Evolutionary conservation across 2,113 vertebrate species (phyloP), one percentile per base, ranked within the genome.

Genomic region (Calidris pygmaea): DNA sequence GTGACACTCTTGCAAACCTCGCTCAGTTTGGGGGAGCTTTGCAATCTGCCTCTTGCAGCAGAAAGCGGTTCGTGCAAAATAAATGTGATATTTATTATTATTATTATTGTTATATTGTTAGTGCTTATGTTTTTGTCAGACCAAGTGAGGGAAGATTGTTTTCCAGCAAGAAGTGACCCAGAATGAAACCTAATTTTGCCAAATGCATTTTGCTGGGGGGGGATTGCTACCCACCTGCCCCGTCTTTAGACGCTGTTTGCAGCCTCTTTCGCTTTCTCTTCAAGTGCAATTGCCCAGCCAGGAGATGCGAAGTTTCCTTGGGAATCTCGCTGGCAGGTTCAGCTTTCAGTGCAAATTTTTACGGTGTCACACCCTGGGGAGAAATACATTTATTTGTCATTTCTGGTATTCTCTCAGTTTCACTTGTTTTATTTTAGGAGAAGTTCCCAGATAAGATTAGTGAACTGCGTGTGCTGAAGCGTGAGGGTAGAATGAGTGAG

Each of bases 401-500:
- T 96, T 89, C 53, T 79, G n/a, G 32, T 90, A 19, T 62, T 84
- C 37, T 81, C 48, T 45, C 4, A 3, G 32, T 60, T 96, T 63
- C 0, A 1, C 29, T 84, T 73, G 41, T 50, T 90, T 81, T 37
- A 43, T 75, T 95, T 89, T 39, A 67, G 81, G 53, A 67, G 41
- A 93, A 70, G 35, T 85, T 90, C 50, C 45, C 67, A 77, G 73
- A 41, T 58, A 85, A 89, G 70, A 48, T 78, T 23, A 68, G 55
- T 43, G 84, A 87, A 39, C 62, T 68, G 60, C 3, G 1, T 65
- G 84, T 82, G 56, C 86, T 75, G 60, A 91, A 82, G 73, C 2
- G 3, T 75, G 70, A 95, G 77, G 73, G 84, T 72, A 70, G 84
- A 81, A 56, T 68, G 87, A 91, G 52, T 21, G 62, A 91, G 47